Conservation (phyloP, 2,797 vertebrate genomes). For the Eidolon dupreanum region DNA sequence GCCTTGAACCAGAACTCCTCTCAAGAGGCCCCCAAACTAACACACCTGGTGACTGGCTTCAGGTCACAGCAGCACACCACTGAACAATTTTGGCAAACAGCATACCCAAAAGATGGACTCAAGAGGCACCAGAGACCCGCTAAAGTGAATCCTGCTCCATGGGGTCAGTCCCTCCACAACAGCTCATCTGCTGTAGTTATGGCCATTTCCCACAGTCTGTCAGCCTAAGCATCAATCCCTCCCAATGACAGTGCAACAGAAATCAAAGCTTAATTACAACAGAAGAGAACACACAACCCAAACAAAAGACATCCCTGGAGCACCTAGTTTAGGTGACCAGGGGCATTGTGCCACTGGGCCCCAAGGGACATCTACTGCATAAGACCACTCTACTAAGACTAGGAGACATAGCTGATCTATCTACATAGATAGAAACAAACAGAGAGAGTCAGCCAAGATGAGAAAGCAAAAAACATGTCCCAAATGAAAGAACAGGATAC, state of each 20-base stretch:
- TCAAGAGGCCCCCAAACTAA: not conserved
- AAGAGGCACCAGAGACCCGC: not conserved
- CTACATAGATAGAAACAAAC: not conserved
- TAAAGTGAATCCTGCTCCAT: not conserved
- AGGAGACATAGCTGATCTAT: not conserved
- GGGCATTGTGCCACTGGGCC: not conserved
- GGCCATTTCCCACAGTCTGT: not conserved
- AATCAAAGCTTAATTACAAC: not conserved
- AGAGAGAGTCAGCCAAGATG: not conserved
- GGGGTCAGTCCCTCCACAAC: not conserved
- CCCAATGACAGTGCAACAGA: not conserved
- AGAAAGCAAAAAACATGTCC: not conserved
- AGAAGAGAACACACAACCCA: not conserved
- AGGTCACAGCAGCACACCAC: not conserved
- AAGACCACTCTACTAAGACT: not conserved
- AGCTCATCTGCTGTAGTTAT: not conserved
- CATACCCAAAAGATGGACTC: not conserved
- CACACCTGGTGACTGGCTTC: not conserved
- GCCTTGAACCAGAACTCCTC: not conserved
- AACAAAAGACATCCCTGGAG: not conserved
- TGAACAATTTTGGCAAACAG: not conserved
- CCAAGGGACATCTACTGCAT: not conserved
- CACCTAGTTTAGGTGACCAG: not conserved
- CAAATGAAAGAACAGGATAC: not conserved
- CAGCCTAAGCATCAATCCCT: not conserved